Conservation (phyloP, 2,797 vertebrate species). For the Sphaeramia orbicularis region DNA sequence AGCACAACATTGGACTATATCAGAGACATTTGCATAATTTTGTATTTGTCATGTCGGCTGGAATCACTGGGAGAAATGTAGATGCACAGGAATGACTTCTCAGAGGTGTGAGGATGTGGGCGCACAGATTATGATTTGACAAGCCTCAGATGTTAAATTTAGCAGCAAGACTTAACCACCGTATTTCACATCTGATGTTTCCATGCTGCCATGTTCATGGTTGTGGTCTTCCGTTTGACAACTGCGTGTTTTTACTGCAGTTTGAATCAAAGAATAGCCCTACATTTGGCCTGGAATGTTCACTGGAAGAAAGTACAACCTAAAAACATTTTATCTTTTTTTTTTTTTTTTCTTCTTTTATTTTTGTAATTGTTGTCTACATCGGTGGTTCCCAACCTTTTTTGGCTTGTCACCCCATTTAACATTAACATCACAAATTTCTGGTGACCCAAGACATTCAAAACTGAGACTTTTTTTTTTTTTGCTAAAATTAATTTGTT, state of each 20-base stretch:
- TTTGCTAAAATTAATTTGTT: too few relatives aligned
- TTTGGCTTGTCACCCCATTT: too few relatives aligned
- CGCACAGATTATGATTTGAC: not conserved
- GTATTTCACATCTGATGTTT: conserved; percentile 22
- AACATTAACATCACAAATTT: too few relatives aligned
- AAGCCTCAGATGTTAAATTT: conserved; percentile 38
- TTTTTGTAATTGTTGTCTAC: too few relatives aligned
- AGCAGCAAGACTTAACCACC: conserved; percentile 11
- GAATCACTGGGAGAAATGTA: conserved; percentile 4
- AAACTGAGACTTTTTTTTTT: too few relatives aligned
- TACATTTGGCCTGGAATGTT: not conserved
- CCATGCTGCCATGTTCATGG: not conserved
- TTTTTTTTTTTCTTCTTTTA: too few relatives aligned
- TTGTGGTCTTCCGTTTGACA: not conserved
- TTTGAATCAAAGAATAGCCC: conserved; percentile 4
- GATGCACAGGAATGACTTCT: conserved; percentile 2
- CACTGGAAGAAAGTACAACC: too few relatives aligned
- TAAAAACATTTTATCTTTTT: too few relatives aligned
- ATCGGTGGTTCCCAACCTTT: too few relatives aligned
- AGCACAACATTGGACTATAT: conserved; percentile 16
- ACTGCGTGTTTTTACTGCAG: not conserved
- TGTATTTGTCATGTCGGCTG: conserved; percentile 10
- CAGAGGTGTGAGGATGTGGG: conserved; percentile 1
- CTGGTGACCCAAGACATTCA: too few relatives aligned
- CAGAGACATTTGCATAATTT: conserved; percentile 29